Percentiles rank a stretch among this genome's conserved stretches.
Evolutionary conservation across 2,797 vertebrate genomes (phyloP).

Genomic region (Bradypodion ventrale): DNA sequence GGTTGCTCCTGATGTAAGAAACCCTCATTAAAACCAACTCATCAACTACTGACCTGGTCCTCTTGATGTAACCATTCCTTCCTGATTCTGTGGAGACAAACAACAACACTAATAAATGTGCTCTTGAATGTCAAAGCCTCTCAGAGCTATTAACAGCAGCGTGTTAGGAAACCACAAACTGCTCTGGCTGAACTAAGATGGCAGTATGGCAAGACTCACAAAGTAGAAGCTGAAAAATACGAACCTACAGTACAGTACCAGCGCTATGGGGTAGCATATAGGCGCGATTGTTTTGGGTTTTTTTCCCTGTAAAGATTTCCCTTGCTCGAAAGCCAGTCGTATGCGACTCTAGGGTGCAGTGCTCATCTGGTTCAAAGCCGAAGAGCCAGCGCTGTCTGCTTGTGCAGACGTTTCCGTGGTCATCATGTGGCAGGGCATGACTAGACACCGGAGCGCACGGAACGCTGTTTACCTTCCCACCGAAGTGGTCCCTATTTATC

Average conservation of each 20-base stretch:
- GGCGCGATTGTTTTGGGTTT: no score
- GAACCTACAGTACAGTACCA: background rate
- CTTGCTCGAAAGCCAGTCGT: no score
- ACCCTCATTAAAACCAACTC: background rate
- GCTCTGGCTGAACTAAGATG: background rate
- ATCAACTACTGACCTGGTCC: background rate
- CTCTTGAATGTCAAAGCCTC: background rate
- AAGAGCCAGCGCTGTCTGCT: no score
- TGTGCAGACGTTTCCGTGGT: no score
- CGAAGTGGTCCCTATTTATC: no score
- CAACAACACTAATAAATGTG: background rate
- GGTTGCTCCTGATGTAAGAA: background rate
- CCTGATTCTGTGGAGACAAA: background rate
- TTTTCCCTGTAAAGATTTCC: no score
- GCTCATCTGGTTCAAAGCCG: no score
- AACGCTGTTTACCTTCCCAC: no score
- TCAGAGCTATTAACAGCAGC: background rate
- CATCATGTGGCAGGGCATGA: no score
- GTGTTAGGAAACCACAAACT: background rate
- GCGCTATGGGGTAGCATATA: no score
- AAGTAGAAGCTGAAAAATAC: background rate
- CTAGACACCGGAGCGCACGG: no score
- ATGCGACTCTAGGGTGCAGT: no score
- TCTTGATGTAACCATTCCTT: background rate
- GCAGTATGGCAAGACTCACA: background rate